A percentile compares a stretch with the other conserved stretches of the same genome.
Conservation (phyloP, 2,888 invertebrate genomes). For the Sialis fuliginosa region DNA sequence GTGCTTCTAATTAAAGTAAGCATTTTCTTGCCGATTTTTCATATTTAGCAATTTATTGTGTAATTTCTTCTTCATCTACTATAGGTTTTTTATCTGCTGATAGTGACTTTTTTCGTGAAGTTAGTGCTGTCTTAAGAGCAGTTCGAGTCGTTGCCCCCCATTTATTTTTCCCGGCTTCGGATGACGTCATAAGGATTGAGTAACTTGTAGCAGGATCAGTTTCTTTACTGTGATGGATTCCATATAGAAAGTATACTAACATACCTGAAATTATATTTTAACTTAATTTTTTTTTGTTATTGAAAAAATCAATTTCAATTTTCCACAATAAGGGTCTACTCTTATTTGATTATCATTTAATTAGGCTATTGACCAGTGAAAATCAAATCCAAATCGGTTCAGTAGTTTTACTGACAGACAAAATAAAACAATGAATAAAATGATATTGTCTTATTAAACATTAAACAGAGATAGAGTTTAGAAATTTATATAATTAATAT, state of each 20-base stretch:
- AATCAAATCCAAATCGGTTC: too few relatives aligned
- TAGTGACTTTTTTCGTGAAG: constrained; percentile 18
- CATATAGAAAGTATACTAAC: constrained; percentile 67
- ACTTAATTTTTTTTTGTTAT: too few relatives aligned
- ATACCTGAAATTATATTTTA: constrained; percentile 36
- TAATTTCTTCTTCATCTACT: constrained; percentile 12
- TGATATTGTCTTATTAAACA: too few relatives aligned
- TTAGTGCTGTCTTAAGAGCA: constrained; percentile 20
- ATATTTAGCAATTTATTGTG: too few relatives aligned
- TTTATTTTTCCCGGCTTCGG: constrained; percentile 40
- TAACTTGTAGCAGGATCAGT: constrained; percentile 42
- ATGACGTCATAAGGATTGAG: constrained; percentile 44
- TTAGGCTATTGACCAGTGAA: neutral
- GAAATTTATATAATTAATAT: constrained; percentile 1
- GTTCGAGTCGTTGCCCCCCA: constrained; percentile 35
- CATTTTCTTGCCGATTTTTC: too few relatives aligned
- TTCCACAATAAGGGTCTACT: too few relatives aligned
- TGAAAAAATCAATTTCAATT: too few relatives aligned
- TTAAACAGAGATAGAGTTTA: neutral
- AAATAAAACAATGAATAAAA: too few relatives aligned
- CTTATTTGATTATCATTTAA: too few relatives aligned
- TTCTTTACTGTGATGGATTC: constrained; percentile 71
- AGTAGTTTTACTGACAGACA: too few relatives aligned
- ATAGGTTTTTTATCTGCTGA: constrained; percentile 22
- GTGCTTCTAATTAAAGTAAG: too few relatives aligned